Percentiles rank a stretch among this genome's conserved stretches.
Evolutionary conservation across 2,113 vertebrate genomes (phyloP).

Genomic region (Thalassoma bifasciatum): DNA sequence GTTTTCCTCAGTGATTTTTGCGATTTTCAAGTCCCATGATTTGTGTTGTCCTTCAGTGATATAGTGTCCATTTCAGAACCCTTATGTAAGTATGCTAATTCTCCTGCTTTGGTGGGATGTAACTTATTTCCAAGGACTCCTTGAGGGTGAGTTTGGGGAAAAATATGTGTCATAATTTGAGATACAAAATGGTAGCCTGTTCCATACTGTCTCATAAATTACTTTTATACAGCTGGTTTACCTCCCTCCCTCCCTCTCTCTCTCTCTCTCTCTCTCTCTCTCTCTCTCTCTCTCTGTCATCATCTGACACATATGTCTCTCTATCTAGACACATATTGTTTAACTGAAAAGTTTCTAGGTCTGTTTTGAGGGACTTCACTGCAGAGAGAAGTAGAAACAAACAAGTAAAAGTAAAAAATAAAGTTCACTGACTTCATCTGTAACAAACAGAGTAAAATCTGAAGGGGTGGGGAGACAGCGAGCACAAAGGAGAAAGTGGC

Average conservation of each 20-base stretch:
- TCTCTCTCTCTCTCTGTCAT: constrained; percentile 5
- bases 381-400: no score
- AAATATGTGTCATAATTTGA: constrained; percentile 51
- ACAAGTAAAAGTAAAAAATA: background rate
- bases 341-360: background rate
- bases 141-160: constrained; percentile 41
- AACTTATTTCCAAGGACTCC: constrained; percentile 49
- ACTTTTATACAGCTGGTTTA: constrained; percentile 14
- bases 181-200: constrained; percentile 40
- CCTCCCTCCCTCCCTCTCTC: background rate
- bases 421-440: background rate
- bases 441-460: background rate
- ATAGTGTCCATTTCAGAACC: constrained; percentile 19
- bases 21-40: no score
- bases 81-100: constrained; percentile 62
- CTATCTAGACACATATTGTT: background rate
- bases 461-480: background rate
- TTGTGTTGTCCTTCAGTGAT: constrained; percentile 28
- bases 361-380: background rate
- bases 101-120: constrained; percentile 12
- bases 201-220: constrained; percentile 38
- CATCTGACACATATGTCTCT: background rate
- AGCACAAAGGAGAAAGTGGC: background rate
- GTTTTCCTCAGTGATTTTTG: no score
- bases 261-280: no score